Percentiles rank a stretch among this genome's conserved stretches.
Evolutionary conservation across 1,140 invertebrate species (phyloP).

Genomic region (Ostrea denselamellosa): DNA sequence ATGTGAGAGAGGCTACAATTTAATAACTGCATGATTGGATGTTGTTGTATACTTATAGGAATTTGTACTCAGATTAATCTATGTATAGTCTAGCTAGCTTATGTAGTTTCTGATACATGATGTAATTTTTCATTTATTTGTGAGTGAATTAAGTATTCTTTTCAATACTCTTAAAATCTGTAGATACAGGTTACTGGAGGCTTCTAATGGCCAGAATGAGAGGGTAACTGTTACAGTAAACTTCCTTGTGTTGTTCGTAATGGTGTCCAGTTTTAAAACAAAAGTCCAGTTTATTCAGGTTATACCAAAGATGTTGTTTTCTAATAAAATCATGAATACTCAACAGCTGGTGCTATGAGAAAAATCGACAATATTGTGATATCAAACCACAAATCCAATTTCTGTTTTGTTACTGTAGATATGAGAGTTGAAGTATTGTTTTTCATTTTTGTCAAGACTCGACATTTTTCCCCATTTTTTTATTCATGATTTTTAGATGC

Average conservation of each 20-base stretch:
- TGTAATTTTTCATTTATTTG: not conserved
- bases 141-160: not conserved
- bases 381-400: not conserved
- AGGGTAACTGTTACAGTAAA: not conserved
- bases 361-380: not conserved
- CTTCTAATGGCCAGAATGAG: not conserved
- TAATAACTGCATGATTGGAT: not conserved
- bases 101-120: not conserved
- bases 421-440: not conserved
- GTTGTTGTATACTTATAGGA: not conserved
- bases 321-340: slow-evolving; percentile 7
- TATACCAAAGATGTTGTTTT: slow-evolving; percentile 18
- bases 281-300: not conserved
- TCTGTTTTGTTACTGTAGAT: not conserved
- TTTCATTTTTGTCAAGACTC: not conserved
- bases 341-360: slow-evolving; percentile 23
- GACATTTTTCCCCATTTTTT: not conserved
- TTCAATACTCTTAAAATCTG: slow-evolving; percentile 7
- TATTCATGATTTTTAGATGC: slow-evolving; percentile 14
- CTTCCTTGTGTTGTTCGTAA: not conserved
- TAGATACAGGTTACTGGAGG: not conserved
- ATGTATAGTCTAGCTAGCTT: not conserved
- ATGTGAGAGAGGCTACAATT: not conserved
- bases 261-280: not conserved
- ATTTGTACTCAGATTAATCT: not conserved